Evolutionary conservation across 2,113 vertebrate genomes (phyloP).

Genomic region (Papio anubis): DNA sequence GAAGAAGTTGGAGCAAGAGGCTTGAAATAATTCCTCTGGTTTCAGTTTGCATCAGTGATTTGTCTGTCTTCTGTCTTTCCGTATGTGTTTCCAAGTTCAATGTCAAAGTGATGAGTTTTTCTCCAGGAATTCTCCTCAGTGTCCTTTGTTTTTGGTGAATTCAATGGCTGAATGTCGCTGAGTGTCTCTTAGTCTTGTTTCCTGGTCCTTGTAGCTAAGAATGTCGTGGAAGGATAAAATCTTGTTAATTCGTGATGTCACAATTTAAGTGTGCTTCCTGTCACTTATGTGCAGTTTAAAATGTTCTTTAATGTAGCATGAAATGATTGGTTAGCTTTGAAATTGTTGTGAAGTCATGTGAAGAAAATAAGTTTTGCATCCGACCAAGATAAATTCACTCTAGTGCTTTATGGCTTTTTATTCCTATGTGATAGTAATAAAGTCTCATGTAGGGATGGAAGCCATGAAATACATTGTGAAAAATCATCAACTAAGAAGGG

Average conservation of each 20-base stretch:
- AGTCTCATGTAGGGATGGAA: constrained; percentile 99
- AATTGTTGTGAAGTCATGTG: constrained; percentile 90
- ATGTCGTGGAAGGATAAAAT: constrained; percentile 82
- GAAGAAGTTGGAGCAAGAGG: constrained; percentile 57
- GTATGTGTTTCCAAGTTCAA: constrained; percentile 84
- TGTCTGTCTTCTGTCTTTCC: constrained; percentile 85
- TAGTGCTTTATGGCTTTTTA: constrained; percentile 99
- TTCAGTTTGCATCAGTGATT: constrained; percentile 78
- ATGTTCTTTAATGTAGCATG: constrained; percentile 87
- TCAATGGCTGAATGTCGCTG: constrained; percentile 83
- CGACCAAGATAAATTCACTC: constrained; percentile 93
- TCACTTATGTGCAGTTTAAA: constrained; percentile 87
- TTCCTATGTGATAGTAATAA: constrained; percentile 99
- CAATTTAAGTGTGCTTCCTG: constrained; percentile 85
- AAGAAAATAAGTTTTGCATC: constrained; percentile 91
- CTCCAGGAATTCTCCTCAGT: constrained; percentile 81
- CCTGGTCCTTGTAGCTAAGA: constrained; percentile 83
- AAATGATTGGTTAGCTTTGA: constrained; percentile 89
- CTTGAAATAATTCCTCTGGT: constrained; percentile 76
- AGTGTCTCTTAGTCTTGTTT: constrained; percentile 82
- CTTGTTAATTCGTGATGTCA: constrained; percentile 87
- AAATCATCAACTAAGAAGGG: constrained; percentile 92
- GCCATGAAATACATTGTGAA: constrained; percentile 98
- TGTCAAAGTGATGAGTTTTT: constrained; percentile 84
- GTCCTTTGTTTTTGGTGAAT: constrained; percentile 86